These are phyloP conservation scores for Rhynchophorus ferrugineus DNA, from an alignment of 1,140 invertebrate species.

Conservation along the genomic window DNA sequence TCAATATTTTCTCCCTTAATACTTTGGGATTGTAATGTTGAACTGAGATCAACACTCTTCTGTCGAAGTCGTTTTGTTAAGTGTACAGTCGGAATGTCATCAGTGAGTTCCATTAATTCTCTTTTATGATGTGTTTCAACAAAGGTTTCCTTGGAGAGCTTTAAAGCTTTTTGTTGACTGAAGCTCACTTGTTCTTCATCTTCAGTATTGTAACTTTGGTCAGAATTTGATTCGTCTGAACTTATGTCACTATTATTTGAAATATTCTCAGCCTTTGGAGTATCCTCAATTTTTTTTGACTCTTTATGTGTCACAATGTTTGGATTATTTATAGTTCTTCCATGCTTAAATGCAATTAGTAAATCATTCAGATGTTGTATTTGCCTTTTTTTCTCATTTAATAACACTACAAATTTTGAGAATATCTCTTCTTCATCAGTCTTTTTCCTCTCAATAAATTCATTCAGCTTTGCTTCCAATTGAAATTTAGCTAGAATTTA, in stretches of 20 bases:
- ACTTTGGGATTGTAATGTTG: not conserved
- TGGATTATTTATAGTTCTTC: slow-evolving; percentile 22
- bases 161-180: too few species aligned
- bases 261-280: too few species aligned
- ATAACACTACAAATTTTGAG: slow-evolving; percentile 21
- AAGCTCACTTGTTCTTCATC: too few species aligned
- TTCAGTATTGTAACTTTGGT: too few species aligned
- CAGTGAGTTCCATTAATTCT: too few species aligned
- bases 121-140: too few species aligned
- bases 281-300: too few species aligned
- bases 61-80: not conserved
- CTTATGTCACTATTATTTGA: too few species aligned
- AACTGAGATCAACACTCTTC: not conserved
- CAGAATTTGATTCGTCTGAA: too few species aligned
- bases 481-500: slow-evolving; percentile 10
- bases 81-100: too few species aligned
- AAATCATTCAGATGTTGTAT: slow-evolving; percentile 30
- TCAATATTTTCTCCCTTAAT: not conserved
- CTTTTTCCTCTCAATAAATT: slow-evolving; percentile 24
- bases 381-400: slow-evolving; percentile 30
- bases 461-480: slow-evolving; percentile 20
- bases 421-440: slow-evolving; percentile 22
- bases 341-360: slow-evolving; percentile 22
- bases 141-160: too few species aligned
- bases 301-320: too few species aligned